phyloP scores from a whole-genome alignment of 2,113 vertebrate species.

The Montifringilla adamsi region DNA sequence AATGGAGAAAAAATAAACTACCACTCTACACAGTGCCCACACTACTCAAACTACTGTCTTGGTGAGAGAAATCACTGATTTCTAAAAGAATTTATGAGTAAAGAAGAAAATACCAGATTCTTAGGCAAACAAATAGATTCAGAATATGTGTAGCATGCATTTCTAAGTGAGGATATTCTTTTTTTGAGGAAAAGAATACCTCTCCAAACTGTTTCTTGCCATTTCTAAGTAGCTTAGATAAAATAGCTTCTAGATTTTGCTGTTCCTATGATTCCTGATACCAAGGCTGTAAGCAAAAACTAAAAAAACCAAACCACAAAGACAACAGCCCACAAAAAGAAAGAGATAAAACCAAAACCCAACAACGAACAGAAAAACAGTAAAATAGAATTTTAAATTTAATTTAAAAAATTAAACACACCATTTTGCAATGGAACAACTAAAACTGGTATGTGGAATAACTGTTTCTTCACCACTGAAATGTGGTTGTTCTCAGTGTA shows the following conservation, averaged over 20 bases:
- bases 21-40: not conserved
- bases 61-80: not conserved
- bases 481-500: not conserved
- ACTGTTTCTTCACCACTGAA: not conserved
- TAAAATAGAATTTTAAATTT: not conserved
- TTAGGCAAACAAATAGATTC: not conserved
- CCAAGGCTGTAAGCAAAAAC: not conserved
- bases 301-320: not conserved
- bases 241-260: not conserved
- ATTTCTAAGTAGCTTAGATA: not conserved
- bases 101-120: not conserved
- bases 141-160: not conserved
- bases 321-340: not conserved
- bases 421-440: not conserved
- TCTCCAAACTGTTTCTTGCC: not conserved
- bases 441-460: not conserved
- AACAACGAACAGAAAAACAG: not conserved
- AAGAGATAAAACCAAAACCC: rapidly evolving
- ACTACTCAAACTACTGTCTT: not conserved
- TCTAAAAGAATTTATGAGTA: not conserved
- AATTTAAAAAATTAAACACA: not conserved
- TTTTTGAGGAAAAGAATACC: not conserved
- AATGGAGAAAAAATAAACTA: not conserved
- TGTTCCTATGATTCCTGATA: not conserved
- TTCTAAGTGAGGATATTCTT: not conserved